These are phyloP conservation scores for Arenicola marina DNA, from an alignment of 2,888 invertebrate species.

Conservation along the genomic window DNA sequence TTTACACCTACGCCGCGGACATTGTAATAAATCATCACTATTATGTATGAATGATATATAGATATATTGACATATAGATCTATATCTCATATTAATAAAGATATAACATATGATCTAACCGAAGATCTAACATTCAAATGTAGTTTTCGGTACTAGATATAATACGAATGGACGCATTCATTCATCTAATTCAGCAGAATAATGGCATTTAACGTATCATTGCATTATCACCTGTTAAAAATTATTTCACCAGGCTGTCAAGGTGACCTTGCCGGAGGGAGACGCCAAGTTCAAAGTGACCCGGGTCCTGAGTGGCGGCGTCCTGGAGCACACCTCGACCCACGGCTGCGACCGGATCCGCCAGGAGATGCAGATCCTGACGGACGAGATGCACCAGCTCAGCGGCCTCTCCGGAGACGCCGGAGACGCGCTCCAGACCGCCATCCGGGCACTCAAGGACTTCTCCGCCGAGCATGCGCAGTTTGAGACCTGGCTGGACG, in stretches of 20 bases:
- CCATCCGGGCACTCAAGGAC: constrained; percentile 18
- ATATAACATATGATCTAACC: too few relatives aligned
- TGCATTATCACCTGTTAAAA: too few relatives aligned
- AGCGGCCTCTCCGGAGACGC: background rate
- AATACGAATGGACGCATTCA: background rate
- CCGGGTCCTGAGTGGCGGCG: background rate
- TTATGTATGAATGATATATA: too few relatives aligned
- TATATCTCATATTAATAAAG: too few relatives aligned
- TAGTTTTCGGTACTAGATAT: too few relatives aligned
- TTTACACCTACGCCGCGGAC: too few relatives aligned
- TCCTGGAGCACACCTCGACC: constrained; percentile 10
- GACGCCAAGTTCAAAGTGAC: constrained; percentile 3
- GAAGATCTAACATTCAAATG: too few relatives aligned
- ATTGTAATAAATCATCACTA: too few relatives aligned
- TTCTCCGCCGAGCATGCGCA: constrained; percentile 12
- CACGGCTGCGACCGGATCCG: constrained; percentile 16
- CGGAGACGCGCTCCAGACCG: constrained; percentile 6
- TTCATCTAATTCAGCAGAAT: background rate
- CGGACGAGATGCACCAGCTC: constrained; percentile 15
- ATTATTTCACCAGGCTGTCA: constrained; percentile 11
- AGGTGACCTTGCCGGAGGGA: constrained; percentile 14
- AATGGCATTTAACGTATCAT: too few relatives aligned
- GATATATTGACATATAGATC: too few relatives aligned
- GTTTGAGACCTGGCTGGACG: constrained; percentile 20
- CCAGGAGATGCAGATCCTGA: constrained; percentile 24